Evolutionary conservation across 1,140 invertebrate species (phyloP), one percentile per base, ranked within the genome.

Genomic region (Lycorma delicatula): DNA sequence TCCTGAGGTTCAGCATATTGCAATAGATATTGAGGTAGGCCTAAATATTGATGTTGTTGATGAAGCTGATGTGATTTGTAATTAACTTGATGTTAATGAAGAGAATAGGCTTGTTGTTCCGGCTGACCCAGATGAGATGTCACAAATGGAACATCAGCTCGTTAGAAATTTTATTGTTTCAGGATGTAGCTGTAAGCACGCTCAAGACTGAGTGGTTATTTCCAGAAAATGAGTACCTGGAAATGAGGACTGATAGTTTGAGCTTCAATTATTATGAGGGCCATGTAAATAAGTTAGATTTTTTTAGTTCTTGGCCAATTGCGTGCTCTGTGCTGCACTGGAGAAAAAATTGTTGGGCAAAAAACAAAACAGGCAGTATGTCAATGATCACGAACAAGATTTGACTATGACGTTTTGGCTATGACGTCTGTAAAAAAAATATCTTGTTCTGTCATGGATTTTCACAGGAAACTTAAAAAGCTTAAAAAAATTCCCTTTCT

Each of bases 341-440:
- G n/a, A 41, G 36, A 41, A 11, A 41, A 41, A 12, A 41, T 20
- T 41, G 36, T 41, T 16, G 36, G 36, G 36, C 20, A 16, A 3
- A 41, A 41, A 12, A 41, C n/a, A 41, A 20, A 13, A 16, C 20
- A 13, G 20, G 20, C n/a, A 3, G 3, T 20, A 16, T 20, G 36
- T 11, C 3, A 41, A 20, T 16, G 36, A 41, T 41, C 20, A 11
- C n/a, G 36, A 41, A 41, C 36, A 3, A 41, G 36, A 12, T 41
- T 41, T 11, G n/a, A n/a, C n/a, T n/a, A 41, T 41, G 36, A 41
- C 26, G 18, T 18, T 20, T 54, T n/a, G 52, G 34, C 16, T 18
- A n/a, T 12, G 34, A 25, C 4, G 54, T 56, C 12, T 56, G 54
- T 56, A 44, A 56, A 56, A 54, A 48, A 29, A 28, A 31, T 20